Evolutionary conservation across 2,113 vertebrate species (phyloP).

Genomic region (Tenrec ecaudatus): DNA sequence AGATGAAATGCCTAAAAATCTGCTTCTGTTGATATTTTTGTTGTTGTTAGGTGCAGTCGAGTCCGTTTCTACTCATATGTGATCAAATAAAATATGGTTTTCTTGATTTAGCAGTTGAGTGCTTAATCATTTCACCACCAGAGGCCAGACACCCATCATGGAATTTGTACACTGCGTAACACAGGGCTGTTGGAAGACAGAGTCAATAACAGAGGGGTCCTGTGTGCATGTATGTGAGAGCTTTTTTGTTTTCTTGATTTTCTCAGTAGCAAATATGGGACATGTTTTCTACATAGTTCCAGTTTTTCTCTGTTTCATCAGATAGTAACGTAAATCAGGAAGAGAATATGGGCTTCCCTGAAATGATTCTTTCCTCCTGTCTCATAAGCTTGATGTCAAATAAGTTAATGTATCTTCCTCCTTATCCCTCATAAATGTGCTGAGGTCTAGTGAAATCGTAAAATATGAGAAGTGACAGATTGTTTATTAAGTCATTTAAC

Average conservation of each 20-base stretch:
- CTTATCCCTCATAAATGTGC: slow-evolving; percentile 20
- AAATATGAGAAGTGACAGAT: slow-evolving; percentile 49
- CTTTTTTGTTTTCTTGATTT: slow-evolving; percentile 30
- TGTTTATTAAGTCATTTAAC: slow-evolving; percentile 60
- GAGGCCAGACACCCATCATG: neutral
- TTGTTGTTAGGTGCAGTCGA: neutral
- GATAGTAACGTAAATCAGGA: neutral
- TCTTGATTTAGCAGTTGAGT: neutral
- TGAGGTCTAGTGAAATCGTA: neutral
- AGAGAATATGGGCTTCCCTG: neutral
- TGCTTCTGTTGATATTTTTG: neutral
- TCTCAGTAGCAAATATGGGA: neutral
- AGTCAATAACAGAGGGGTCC: neutral
- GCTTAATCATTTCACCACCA: neutral
- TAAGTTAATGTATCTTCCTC: neutral
- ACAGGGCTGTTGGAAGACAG: neutral
- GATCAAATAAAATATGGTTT: neutral
- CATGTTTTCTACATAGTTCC: slow-evolving; percentile 28
- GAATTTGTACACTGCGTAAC: neutral
- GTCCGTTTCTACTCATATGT: neutral
- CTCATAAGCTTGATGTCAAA: slow-evolving; percentile 16
- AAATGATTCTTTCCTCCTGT: neutral
- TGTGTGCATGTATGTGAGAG: neutral
- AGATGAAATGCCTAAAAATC: neutral
- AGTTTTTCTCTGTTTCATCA: neutral